phyloP scores from a whole-genome alignment of 2,113 vertebrate species.

The Brachypteracias leptosomus region DNA sequence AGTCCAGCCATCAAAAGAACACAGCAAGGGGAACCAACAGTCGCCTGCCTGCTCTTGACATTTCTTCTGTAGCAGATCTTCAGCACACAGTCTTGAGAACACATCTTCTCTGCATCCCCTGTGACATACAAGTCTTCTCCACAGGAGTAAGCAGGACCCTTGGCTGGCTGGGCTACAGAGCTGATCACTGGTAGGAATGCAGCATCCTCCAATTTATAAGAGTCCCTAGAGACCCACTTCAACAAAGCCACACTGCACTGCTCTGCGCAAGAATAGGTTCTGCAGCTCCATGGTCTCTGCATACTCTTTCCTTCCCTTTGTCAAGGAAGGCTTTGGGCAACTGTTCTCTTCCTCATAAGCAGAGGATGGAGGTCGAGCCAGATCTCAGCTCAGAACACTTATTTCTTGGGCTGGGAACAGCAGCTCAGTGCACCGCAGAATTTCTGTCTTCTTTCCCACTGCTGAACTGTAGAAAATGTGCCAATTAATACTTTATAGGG shows the following conservation, averaged over 20 bases:
- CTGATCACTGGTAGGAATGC: background rate
- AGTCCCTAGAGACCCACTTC: background rate
- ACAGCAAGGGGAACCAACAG: background rate
- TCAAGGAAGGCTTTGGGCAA: background rate
- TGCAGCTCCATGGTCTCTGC: background rate
- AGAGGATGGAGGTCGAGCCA: background rate
- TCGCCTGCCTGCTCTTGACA: background rate
- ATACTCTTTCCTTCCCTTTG: background rate
- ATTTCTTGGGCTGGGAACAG: background rate
- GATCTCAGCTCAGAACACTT: background rate
- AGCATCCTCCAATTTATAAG: background rate
- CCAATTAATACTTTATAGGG: constrained; percentile 43
- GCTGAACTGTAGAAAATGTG: constrained; percentile 25
- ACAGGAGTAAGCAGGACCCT: background rate
- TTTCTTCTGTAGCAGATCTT: background rate
- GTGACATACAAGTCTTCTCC: background rate
- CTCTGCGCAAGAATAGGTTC: background rate
- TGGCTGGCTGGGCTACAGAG: background rate
- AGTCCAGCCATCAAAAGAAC: background rate
- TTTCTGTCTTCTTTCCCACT: background rate
- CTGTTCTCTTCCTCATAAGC: background rate
- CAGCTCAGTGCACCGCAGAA: background rate
- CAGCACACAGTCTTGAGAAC: background rate
- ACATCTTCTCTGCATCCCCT: background rate
- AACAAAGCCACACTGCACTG: background rate